Evolutionary conservation across 2,797 vertebrate genomes (phyloP), one percentile per base, ranked within the genome.

Genomic region (Podargus strigoides): DNA sequence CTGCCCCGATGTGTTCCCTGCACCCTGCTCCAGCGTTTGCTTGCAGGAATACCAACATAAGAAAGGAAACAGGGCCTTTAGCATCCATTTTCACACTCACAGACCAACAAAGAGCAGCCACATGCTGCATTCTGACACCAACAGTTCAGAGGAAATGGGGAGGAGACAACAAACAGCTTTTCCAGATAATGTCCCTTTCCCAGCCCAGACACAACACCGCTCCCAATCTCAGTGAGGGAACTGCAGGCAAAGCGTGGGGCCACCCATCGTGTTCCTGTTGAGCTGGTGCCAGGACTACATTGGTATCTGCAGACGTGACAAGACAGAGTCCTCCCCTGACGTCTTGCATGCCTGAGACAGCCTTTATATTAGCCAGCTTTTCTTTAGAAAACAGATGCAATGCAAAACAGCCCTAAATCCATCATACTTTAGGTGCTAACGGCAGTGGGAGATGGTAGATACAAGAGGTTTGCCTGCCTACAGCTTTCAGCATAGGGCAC

Each of bases 391-490:
- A 66, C 53, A 87, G 50, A 69, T 27, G 64, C 53, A 50, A 36
- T 2, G 60, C 92, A 80, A 27, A 87, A 4, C 53, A 94, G 64
- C 27, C 73, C 14, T 0, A 44, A 81, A 85, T 49, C 49, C 22
- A 6, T 3, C 2, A 0, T 22, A 7, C 56, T 47, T 28, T 0
- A 27, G 83, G 80, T 74, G 69, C 74, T 64, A 21, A 36, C 20
- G 44, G 20, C 36, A 74, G 60, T 8, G 24, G 62, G 81, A 82
- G 87, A 88, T 56, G 73, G 74, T 12, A 90, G 62, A 77, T 4
- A 36, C 2, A 4, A 63, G 90, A 0, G 18, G 15, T 63, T 2
- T 77, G 82, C 68, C 53, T 53, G 63, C 75, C 79, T 17, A 0
- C 14, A 4, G 72, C 53, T 80, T 19, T 15, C 66, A 75, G 91